These are phyloP conservation scores for Zaprionus obscuricornis DNA, from an alignment of 2,888 invertebrate species.

Conservation along the genomic window DNA sequence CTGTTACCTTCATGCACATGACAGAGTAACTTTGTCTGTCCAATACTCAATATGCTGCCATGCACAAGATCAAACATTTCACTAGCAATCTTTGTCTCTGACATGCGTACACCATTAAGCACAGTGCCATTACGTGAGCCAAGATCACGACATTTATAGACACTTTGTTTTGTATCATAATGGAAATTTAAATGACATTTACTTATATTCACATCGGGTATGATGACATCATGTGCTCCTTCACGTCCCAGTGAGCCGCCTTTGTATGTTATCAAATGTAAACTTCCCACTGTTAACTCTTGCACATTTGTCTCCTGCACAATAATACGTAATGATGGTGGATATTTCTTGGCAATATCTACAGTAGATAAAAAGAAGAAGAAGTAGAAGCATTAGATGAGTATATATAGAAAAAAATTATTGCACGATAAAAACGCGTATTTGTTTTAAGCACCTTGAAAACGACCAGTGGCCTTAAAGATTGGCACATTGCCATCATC, in stretches of 20 bases:
- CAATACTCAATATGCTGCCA: constrained; percentile 86
- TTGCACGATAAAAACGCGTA: constrained; percentile 66
- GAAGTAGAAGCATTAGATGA: background rate
- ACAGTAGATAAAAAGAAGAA: too few species aligned
- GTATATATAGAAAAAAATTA: background rate
- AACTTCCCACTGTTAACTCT: constrained; percentile 89
- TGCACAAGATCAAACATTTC: constrained; percentile 86
- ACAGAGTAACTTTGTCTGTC: constrained; percentile 90
- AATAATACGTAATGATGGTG: constrained; percentile 94
- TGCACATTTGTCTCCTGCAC: constrained; percentile 89
- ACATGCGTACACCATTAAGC: constrained; percentile 89
- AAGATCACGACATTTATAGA: constrained; percentile 89
- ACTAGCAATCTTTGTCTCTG: constrained; percentile 89
- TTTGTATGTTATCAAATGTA: constrained; percentile 93
- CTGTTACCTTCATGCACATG: constrained; percentile 94
- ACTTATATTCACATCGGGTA: constrained; percentile 93
- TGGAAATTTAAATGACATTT: constrained; percentile 90
- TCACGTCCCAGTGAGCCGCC: constrained; percentile 95
- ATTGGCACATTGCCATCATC: constrained; percentile 52
- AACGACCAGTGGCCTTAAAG: constrained; percentile 70
- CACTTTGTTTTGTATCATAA: constrained; percentile 86
- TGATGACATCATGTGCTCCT: constrained; percentile 89
- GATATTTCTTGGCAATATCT: constrained; percentile 90
- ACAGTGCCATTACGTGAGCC: constrained; percentile 95
- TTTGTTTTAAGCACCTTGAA: constrained; percentile 80